A percentile compares a stretch with the other conserved stretches of the same genome.
Conservation (phyloP, 2,113 vertebrate species). For the Triplophysa dalaica region DNA sequence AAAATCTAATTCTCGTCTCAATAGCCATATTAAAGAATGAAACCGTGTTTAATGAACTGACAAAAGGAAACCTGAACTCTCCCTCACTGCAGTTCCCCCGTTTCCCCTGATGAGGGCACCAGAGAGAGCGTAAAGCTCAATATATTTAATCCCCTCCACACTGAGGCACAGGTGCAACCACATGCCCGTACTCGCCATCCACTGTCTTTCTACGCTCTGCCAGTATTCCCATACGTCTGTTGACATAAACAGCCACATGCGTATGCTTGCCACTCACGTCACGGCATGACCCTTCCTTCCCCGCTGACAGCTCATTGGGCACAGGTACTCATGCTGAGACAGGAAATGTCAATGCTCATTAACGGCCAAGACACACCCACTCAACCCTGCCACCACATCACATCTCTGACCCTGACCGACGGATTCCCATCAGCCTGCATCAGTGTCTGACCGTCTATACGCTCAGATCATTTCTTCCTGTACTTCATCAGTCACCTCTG, state of each 20-base stretch:
- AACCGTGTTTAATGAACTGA: background rate
- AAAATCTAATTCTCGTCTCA: background rate
- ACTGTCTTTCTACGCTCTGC: constrained; percentile 14
- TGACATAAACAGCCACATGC: constrained; percentile 44
- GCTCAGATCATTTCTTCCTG: background rate
- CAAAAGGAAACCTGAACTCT: background rate
- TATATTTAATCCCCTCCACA: constrained; percentile 39
- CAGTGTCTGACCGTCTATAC: background rate
- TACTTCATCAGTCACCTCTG: background rate
- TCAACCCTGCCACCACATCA: background rate
- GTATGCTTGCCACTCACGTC: constrained; percentile 48
- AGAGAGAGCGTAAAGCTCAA: constrained; percentile 50
- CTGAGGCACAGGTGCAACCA: constrained; percentile 42
- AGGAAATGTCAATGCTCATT: constrained; percentile 75
- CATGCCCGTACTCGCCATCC: constrained; percentile 32
- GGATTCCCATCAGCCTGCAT: background rate
- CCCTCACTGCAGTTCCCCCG: constrained; percentile 13
- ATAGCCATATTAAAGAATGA: background rate
- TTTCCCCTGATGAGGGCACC: constrained; percentile 68
- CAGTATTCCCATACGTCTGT: constrained; percentile 39
- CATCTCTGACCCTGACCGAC: background rate
- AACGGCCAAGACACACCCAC: constrained; percentile 55
- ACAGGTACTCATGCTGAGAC: constrained; percentile 66
- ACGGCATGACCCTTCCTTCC: constrained; percentile 56
- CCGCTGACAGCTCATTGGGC: constrained; percentile 61